Evolutionary conservation across 2,888 invertebrate species (phyloP).

Genomic region (Leucoptera coffeella): DNA sequence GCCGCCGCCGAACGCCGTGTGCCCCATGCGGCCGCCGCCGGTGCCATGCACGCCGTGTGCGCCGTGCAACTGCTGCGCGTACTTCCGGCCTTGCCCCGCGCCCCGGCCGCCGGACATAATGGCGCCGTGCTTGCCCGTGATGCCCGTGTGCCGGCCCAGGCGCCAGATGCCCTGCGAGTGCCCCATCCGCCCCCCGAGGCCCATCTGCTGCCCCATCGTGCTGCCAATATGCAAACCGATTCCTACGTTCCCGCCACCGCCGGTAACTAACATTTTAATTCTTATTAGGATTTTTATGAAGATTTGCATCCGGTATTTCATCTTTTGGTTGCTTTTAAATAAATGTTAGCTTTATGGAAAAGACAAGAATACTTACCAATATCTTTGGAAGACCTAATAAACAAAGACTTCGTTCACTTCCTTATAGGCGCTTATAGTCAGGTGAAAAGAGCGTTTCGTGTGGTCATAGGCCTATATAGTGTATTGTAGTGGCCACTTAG

Average conservation of each 20-base stretch:
- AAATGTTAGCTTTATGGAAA: no score
- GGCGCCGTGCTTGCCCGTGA: slow-evolving; percentile 31
- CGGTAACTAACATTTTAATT: no score
- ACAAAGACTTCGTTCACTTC: not conserved
- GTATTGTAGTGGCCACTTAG: no score
- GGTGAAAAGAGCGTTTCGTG: no score
- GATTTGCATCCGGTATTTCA: no score
- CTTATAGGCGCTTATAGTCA: no score
- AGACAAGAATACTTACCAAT: no score
- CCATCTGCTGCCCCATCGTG: slow-evolving; percentile 32
- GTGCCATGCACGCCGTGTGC: slow-evolving; percentile 35
- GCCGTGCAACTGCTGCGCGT: slow-evolving; percentile 25
- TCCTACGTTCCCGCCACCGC: slow-evolving; percentile 33
- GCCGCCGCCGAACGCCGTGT: slow-evolving; percentile 26
- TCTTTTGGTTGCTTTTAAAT: no score
- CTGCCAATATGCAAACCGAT: slow-evolving; percentile 38
- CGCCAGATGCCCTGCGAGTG: slow-evolving; percentile 22
- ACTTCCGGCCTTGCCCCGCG: slow-evolving; percentile 28
- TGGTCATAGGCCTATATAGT: no score
- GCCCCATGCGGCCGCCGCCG: slow-evolving; percentile 31
- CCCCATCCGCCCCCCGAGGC: slow-evolving; percentile 18
- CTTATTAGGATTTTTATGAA: no score
- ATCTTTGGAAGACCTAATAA: not conserved
- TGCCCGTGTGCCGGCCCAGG: slow-evolving; percentile 29
- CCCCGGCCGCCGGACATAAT: slow-evolving; percentile 30